Evolutionary conservation across 2,113 vertebrate species (phyloP).

Genomic region (Oceanodroma tethys): DNA sequence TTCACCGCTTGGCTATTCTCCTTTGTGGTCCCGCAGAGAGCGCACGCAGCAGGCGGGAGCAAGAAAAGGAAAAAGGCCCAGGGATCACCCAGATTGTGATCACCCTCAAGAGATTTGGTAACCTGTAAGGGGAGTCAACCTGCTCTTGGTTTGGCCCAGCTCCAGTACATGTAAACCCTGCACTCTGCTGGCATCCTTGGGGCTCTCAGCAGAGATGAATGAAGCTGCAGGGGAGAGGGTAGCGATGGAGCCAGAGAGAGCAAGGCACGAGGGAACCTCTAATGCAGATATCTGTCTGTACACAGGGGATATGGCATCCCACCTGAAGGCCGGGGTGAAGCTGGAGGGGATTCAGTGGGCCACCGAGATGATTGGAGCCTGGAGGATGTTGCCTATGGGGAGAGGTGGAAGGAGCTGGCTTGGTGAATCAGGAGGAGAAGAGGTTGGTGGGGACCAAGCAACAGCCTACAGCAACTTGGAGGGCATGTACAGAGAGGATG

Average conservation of each 20-base stretch:
- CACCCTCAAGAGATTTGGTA: not conserved
- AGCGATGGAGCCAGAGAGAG: not conserved
- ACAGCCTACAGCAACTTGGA: not conserved
- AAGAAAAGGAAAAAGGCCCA: not conserved
- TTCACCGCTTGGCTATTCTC: not conserved
- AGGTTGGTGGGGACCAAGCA: not conserved
- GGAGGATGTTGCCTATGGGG: not conserved
- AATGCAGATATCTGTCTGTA: not conserved
- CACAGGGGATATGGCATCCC: not conserved
- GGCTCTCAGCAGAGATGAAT: not conserved
- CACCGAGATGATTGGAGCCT: not conserved
- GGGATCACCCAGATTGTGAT: not conserved
- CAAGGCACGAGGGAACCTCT: not conserved
- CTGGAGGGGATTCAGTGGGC: not conserved
- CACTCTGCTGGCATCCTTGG: not conserved
- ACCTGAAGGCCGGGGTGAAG: not conserved
- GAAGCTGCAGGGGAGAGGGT: not conserved
- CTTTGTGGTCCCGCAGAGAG: not conserved
- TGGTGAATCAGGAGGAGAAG: not conserved
- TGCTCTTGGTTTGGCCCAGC: not conserved
- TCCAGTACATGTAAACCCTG: not conserved
- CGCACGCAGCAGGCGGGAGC: rapidly evolving
- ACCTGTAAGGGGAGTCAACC: not conserved
- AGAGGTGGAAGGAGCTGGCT: not conserved
- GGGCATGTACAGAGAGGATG: no score